Evolutionary conservation across 2,113 vertebrate genomes (phyloP).

Genomic region (Sphaerodactylus townsendi): DNA sequence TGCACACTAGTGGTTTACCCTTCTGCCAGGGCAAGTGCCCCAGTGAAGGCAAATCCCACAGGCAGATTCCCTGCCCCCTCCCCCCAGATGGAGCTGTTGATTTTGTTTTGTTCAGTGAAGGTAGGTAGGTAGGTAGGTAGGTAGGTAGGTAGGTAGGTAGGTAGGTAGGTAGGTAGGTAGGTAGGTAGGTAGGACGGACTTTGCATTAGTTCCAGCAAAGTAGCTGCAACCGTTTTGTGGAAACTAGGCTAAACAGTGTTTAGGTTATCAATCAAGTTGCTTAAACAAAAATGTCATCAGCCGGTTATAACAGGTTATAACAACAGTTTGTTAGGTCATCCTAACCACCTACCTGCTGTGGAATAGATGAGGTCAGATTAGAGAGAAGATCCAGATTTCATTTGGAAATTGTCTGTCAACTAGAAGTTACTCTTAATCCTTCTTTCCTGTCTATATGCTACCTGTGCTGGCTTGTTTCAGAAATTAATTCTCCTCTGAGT

Average conservation of each 20-base stretch:
- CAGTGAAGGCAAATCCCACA: too few species aligned
- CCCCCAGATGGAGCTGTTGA: too few species aligned
- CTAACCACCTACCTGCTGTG: background rate
- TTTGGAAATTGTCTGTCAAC: constrained; percentile 33
- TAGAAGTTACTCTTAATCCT: constrained; percentile 41
- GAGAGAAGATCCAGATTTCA: constrained; percentile 33
- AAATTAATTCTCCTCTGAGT: constrained; percentile 53
- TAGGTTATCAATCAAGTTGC: constrained; percentile 9
- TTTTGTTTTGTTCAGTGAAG: too few species aligned
- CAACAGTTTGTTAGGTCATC: rapidly evolving
- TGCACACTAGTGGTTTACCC: too few species aligned
- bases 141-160: too few species aligned
- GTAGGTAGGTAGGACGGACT: too few species aligned
- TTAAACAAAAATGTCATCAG: background rate
- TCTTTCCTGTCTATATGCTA: constrained; percentile 56
- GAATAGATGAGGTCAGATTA: background rate
- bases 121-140: too few species aligned
- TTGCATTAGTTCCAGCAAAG: too few species aligned
- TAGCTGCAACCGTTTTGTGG: too few species aligned
- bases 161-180: too few species aligned
- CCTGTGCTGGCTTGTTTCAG: constrained; percentile 59
- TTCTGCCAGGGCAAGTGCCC: too few species aligned
- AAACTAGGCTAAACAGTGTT: background rate
- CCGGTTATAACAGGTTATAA: constrained; percentile 13
- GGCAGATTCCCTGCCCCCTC: too few species aligned